phyloP scores from a whole-genome alignment of 2,797 vertebrate species.

The Arremon aurantiirostris region DNA sequence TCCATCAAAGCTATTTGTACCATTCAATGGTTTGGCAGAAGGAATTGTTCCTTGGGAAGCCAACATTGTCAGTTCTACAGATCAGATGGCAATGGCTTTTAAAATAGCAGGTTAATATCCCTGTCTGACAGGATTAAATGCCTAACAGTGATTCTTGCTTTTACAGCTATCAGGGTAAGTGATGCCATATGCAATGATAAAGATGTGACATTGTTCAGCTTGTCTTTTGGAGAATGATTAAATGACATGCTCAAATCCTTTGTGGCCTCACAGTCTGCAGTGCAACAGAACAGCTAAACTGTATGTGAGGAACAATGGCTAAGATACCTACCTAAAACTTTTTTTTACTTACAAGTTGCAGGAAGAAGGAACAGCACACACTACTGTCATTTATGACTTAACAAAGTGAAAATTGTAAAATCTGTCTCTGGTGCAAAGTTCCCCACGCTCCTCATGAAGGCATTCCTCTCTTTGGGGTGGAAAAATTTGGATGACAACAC shows the following conservation, averaged over 20 bases:
- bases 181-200: conserved; percentile 62
- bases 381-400: neutral
- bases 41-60: conserved; percentile 44
- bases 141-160: conserved; percentile 55
- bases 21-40: neutral
- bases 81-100: conserved; percentile 55
- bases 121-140: conserved; percentile 66
- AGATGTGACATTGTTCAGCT: conserved; percentile 59
- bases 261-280: conserved; percentile 9
- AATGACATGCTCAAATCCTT: conserved; percentile 52
- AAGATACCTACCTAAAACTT: neutral
- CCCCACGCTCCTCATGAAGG: neutral
- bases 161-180: conserved; percentile 54
- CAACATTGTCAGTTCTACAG: conserved; percentile 13
- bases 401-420: neutral
- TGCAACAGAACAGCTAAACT: neutral
- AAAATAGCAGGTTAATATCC: conserved; percentile 64
- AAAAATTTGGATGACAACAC: neutral
- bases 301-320: neutral
- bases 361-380: neutral
- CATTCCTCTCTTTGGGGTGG: neutral
- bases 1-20: neutral
- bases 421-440: neutral
- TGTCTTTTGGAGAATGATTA: conserved; percentile 54
- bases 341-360: neutral